A percentile compares a stretch with the other conserved stretches of the same genome.
These are phyloP conservation scores for Listronotus oregonensis DNA, from an alignment of 1,140 invertebrate species.

Conservation along the genomic window DNA sequence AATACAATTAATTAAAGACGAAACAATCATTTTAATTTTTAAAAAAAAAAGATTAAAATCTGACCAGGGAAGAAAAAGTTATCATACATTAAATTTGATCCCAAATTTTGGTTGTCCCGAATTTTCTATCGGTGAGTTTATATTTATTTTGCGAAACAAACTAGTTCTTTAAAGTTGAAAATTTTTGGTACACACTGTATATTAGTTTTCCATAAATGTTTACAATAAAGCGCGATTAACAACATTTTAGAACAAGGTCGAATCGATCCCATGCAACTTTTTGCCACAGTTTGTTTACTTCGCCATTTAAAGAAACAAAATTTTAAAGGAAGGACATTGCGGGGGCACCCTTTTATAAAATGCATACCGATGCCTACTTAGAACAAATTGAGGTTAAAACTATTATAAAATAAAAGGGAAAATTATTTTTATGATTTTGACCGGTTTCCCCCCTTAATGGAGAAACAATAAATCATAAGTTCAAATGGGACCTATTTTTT, in stretches of 20 bases:
- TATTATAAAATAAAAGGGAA: constrained; percentile 3
- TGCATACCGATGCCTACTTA: constrained; percentile 13
- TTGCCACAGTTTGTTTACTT: background rate
- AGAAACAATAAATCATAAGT: background rate
- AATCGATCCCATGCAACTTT: background rate
- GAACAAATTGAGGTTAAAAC: constrained; percentile 8
- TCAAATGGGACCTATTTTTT: too few relatives aligned
- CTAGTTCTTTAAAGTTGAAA: too few relatives aligned
- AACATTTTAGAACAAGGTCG: background rate
- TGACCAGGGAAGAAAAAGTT: too few relatives aligned
- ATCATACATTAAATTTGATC: too few relatives aligned
- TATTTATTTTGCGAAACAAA: too few relatives aligned
- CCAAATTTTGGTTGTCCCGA: too few relatives aligned
- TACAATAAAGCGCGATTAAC: background rate
- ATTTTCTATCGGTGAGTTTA: too few relatives aligned
- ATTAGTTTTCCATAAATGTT: background rate
- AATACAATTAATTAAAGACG: too few relatives aligned
- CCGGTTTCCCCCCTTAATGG: background rate
- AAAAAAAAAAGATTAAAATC: too few relatives aligned
- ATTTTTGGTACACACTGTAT: background rate
- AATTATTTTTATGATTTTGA: constrained; percentile 1
- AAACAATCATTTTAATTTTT: too few relatives aligned
- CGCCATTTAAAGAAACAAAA: background rate
- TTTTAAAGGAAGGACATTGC: background rate
- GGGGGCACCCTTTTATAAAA: constrained; percentile 6